phyloP scores from a whole-genome alignment of 2,888 invertebrate species.

The Xanthorhoe designata region DNA sequence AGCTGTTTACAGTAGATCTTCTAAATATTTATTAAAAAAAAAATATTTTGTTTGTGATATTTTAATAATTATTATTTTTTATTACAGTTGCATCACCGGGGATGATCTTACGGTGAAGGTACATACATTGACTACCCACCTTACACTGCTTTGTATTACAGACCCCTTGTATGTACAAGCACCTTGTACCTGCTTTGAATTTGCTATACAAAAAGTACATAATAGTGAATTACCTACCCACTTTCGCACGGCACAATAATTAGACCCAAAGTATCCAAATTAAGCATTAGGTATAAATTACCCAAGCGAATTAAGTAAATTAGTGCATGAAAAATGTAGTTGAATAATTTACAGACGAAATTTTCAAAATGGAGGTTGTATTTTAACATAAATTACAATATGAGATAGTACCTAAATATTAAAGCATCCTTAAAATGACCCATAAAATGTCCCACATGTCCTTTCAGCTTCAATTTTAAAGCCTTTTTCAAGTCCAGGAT shows the following conservation, averaged over 20 bases:
- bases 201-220: conserved; percentile 1
- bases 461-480: conserved; percentile 50
- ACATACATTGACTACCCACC: conserved; percentile 48
- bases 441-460: conserved; percentile 50
- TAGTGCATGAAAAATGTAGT: conserved; percentile 27
- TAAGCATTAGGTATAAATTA: conserved; percentile 5
- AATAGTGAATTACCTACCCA: conserved; percentile 1
- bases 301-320: conserved; percentile 2
- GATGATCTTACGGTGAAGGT: conserved; percentile 80
- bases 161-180: conserved; percentile 14
- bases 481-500: conserved; percentile 50
- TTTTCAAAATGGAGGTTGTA: background rate
- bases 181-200: conserved; percentile 30
- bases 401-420: conserved; percentile 9
- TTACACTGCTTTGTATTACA: conserved; percentile 49
- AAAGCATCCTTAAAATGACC: conserved; percentile 34
- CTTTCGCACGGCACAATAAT: conserved; percentile 21
- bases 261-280: conserved; percentile 3
- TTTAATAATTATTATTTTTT: conserved; percentile 47
- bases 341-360: conserved; percentile 3
- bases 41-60: background rate
- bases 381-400: conserved; percentile 1
- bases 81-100: conserved; percentile 69
- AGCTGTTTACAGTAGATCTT: background rate
- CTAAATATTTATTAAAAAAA: background rate